These are phyloP conservation scores for Actenoides hombroni DNA, from an alignment of 2,113 vertebrate species.

Conservation along the genomic window DNA sequence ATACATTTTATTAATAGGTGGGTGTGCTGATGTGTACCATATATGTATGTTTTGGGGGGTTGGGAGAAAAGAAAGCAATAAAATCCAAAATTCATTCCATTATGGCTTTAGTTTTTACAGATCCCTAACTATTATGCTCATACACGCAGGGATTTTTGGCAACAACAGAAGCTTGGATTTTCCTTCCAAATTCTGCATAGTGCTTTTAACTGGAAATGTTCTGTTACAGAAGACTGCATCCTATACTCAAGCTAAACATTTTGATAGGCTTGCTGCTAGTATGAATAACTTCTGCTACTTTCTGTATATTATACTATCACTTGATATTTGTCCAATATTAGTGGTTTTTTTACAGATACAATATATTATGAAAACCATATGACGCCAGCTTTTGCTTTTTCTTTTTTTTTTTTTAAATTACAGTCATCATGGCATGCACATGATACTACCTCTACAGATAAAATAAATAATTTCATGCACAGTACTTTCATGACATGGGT, in stretches of 20 bases:
- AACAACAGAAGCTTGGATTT: not conserved
- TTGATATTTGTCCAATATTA: not conserved
- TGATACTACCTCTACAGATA: not conserved
- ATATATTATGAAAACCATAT: not conserved
- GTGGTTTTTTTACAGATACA: not conserved
- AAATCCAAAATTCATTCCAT: not conserved
- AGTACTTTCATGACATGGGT: constrained; percentile 42
- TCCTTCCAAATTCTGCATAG: not conserved
- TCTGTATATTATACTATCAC: not conserved
- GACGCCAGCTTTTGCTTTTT: not conserved
- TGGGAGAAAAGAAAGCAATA: not conserved
- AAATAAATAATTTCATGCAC: constrained; percentile 62
- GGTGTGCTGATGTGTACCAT: not conserved
- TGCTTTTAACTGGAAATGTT: not conserved
- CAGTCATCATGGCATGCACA: not conserved
- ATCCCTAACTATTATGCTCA: not conserved
- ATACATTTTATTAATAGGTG: not conserved
- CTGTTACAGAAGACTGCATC: not conserved
- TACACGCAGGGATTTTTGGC: not conserved
- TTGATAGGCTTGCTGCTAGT: not conserved
- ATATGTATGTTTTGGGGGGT: not conserved
- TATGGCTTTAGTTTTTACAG: not conserved
- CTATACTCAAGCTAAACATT: not conserved
- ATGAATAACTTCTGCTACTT: not conserved
- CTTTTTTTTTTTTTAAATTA: not conserved